Evolutionary conservation across 2,797 vertebrate species (phyloP).

Genomic region (Perodicticus potto): DNA sequence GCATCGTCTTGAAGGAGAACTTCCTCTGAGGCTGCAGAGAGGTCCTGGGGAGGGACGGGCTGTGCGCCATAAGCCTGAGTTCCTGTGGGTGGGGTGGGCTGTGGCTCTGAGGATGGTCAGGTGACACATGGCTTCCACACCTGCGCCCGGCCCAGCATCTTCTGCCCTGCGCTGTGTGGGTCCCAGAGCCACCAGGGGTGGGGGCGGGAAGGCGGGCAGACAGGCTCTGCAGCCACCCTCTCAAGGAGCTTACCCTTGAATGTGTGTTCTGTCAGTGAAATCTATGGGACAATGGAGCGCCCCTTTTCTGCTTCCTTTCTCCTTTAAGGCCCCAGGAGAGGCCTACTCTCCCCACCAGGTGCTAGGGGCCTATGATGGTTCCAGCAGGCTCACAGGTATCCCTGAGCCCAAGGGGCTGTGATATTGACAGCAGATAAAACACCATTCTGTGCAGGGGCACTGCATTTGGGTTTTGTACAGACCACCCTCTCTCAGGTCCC

Average conservation of each 20-base stretch:
- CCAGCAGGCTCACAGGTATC: background rate
- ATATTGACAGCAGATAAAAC: background rate
- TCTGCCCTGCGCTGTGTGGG: background rate
- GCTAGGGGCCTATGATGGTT: background rate
- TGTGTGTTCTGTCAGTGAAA: background rate
- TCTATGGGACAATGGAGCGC: too few species aligned
- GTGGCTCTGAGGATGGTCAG: background rate
- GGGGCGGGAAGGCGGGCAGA: background rate
- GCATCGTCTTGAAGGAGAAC: background rate
- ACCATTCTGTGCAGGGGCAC: background rate
- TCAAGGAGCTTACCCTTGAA: background rate
- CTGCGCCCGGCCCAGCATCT: background rate
- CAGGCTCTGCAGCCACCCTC: background rate
- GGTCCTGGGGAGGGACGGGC: background rate
- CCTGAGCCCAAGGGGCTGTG: background rate
- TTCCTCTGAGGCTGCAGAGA: background rate
- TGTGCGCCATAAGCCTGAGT: background rate
- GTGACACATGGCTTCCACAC: rapidly evolving
- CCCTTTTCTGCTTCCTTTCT: background rate
- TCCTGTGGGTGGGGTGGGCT: rapidly evolving
- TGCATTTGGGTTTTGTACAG: rapidly evolving
- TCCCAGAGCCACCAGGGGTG: background rate
- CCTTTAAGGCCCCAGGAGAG: too few species aligned
- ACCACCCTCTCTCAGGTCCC: too few species aligned
- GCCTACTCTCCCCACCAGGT: background rate